These are phyloP conservation scores for Hassar affinis DNA, from an alignment of 2,113 vertebrate genomes.

Conservation along the genomic window DNA sequence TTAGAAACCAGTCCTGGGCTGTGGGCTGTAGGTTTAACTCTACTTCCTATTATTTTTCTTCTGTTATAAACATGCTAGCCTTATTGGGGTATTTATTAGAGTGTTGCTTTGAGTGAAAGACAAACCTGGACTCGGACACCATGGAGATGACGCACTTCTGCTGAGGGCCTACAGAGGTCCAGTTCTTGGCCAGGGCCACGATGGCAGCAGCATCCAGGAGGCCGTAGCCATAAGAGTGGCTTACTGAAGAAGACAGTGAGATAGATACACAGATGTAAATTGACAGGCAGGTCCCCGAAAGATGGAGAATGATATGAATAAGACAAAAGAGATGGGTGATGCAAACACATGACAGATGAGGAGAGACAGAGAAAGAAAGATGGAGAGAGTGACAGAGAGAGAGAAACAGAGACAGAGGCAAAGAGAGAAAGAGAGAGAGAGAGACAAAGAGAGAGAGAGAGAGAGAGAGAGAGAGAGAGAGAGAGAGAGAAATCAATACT, in stretches of 20 bases:
- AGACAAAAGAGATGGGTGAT: background rate
- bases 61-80: background rate
- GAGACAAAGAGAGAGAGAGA: constrained; percentile 40
- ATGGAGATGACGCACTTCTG: constrained; percentile 85
- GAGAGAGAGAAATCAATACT: constrained; percentile 54
- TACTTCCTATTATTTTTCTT: background rate
- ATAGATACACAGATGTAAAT: background rate
- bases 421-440: constrained; percentile 12
- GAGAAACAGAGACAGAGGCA: too few relatives aligned
- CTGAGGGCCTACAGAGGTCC: constrained; percentile 87
- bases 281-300: background rate
- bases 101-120: background rate
- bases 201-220: constrained; percentile 89
- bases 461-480: constrained; percentile 54
- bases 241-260: constrained; percentile 76
- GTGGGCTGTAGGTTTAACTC: background rate
- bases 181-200: constrained; percentile 84
- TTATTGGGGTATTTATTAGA: background rate
- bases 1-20: background rate
- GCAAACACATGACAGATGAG: background rate
- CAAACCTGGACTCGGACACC: constrained; percentile 84
- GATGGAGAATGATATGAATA: background rate
- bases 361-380: constrained; percentile 14
- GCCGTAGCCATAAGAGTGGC: constrained; percentile 94
- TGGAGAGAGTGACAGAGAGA: too few relatives aligned